These are phyloP conservation scores for Thaumetopoea pityocampa DNA, from an alignment of 1,140 invertebrate genomes.

Conservation along the genomic window DNA sequence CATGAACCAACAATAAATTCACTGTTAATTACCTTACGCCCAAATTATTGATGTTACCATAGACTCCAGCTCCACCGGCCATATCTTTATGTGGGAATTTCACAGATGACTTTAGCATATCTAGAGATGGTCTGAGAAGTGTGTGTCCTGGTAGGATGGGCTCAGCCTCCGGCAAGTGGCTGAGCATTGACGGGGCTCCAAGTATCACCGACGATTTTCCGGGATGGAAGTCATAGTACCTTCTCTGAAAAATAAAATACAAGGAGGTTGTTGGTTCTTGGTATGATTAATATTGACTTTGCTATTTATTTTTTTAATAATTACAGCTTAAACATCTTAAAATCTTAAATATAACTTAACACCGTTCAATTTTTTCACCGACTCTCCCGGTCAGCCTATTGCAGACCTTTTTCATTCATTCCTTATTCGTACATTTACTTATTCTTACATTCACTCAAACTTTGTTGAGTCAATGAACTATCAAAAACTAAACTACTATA, in stretches of 20 bases:
- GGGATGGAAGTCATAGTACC: constrained; percentile 32
- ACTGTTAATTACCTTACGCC: constrained; percentile 45
- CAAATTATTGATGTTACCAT: constrained; percentile 47
- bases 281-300: too few relatives aligned
- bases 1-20: background rate
- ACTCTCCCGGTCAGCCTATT: too few relatives aligned
- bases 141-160: constrained; percentile 57
- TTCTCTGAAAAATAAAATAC: constrained; percentile 25
- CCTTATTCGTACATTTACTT: too few relatives aligned
- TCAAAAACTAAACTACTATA: too few relatives aligned
- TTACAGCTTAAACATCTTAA: too few relatives aligned
- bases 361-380: too few relatives aligned
- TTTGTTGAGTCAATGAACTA: too few relatives aligned
- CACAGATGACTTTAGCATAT: constrained; percentile 54
- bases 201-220: constrained; percentile 30
- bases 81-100: constrained; percentile 54
- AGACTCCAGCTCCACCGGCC: constrained; percentile 46
- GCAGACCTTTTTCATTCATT: too few relatives aligned
- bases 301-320: too few relatives aligned
- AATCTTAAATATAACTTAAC: too few relatives aligned
- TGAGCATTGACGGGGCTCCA: constrained; percentile 31
- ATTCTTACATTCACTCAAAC: too few relatives aligned
- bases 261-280: background rate
- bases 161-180: constrained; percentile 54
- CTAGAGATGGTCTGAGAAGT: constrained; percentile 45